Evolutionary conservation across 2,113 vertebrate genomes (phyloP).

Genomic region (Chrysemys picta): DNA sequence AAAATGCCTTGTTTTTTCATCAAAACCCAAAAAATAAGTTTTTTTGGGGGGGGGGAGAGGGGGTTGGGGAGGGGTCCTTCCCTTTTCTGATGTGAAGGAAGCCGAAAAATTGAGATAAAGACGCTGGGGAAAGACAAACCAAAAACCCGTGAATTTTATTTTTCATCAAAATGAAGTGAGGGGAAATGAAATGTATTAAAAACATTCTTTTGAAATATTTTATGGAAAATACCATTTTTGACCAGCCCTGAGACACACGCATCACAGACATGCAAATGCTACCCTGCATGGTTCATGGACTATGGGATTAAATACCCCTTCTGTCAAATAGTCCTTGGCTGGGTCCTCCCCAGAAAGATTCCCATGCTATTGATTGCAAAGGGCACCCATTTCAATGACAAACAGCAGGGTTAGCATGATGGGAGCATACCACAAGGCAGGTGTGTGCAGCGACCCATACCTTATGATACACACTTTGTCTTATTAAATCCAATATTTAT

Average conservation of each 20-base stretch:
- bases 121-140: not conserved
- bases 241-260: not conserved
- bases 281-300: not conserved
- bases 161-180: not conserved
- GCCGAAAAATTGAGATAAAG: not conserved
- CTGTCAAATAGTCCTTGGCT: not conserved
- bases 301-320: not conserved
- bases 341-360: not conserved
- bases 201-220: not conserved
- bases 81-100: not conserved
- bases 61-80: not conserved
- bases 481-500: not conserved
- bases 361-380: not conserved
- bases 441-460: not conserved
- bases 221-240: not conserved
- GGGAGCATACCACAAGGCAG: not conserved
- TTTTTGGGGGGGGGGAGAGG: fast-evolving
- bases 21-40: too few species aligned
- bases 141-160: not conserved
- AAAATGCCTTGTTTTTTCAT: too few species aligned
- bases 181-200: not conserved
- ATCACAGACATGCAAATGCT: not conserved
- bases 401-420: not conserved
- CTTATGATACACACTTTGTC: not conserved
- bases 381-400: not conserved